phyloP scores from a whole-genome alignment of 37 sponge, comb jelly and placozoan species.

The Ianthella basta region DNA sequence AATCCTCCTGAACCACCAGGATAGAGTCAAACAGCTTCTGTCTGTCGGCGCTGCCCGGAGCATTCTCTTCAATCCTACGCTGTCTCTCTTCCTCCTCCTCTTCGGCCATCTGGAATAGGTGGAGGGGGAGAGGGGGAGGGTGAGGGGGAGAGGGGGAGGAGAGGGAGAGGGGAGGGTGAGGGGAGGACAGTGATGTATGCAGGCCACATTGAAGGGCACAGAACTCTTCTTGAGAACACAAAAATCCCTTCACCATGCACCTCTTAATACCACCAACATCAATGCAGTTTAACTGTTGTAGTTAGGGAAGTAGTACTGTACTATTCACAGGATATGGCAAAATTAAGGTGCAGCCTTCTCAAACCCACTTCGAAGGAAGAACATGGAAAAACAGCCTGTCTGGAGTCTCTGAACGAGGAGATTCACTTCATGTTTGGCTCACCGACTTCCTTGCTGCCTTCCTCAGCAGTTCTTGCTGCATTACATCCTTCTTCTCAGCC shows the following conservation, averaged over 20 bases:
- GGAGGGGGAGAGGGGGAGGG: neutral
- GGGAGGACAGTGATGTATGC: no score
- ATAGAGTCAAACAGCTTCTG: neutral
- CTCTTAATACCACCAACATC: no score
- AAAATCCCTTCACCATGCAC: no score
- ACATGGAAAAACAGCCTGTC: no score
- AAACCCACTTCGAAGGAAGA: no score
- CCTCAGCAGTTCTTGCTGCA: slow-evolving; percentile 17
- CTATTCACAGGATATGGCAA: no score
- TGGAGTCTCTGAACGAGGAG: no score
- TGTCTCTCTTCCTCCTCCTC: slow-evolving; percentile 15
- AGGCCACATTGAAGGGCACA: no score
- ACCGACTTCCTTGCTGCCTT: neutral
- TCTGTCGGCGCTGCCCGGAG: neutral
- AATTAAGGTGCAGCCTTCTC: no score
- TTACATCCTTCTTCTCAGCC: slow-evolving; percentile 21
- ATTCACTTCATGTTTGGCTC: neutral
- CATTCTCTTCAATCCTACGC: slow-evolving; percentile 14
- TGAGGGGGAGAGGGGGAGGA: neutral
- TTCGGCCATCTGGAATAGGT: neutral
- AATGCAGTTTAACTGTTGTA: no score
- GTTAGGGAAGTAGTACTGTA: no score
- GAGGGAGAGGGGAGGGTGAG: neutral
- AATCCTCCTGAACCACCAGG: neutral
- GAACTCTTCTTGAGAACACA: no score